Evolutionary conservation across 1,140 invertebrate genomes (phyloP).

Genomic region (Tetramorium alpestre): DNA sequence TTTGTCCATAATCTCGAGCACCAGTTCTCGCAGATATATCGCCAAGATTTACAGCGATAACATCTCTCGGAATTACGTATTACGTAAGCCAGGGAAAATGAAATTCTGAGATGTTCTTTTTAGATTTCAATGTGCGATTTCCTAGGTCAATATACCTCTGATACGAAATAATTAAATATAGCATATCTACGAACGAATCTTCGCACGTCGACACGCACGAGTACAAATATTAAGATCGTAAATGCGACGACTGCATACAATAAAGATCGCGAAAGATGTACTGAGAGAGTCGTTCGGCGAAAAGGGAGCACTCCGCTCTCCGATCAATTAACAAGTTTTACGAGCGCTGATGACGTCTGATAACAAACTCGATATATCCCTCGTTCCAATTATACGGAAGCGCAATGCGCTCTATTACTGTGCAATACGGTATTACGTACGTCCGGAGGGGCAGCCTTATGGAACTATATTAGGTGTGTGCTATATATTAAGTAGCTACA

Average conservation of each 20-base stretch:
- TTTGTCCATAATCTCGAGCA: neutral
- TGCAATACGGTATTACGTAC: slow-evolving; percentile 34
- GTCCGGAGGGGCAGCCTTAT: slow-evolving; percentile 36
- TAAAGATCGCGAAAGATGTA: slow-evolving; percentile 41
- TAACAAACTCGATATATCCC: neutral
- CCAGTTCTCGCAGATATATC: neutral
- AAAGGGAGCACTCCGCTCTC: slow-evolving; percentile 36
- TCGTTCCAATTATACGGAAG: slow-evolving; percentile 50
- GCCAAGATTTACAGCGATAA: neutral
- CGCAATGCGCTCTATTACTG: slow-evolving; percentile 12
- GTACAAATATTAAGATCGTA: slow-evolving; percentile 44
- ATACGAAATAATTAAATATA: slow-evolving; percentile 5
- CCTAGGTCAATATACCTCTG: neutral
- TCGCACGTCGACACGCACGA: slow-evolving; percentile 5
- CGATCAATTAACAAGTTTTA: slow-evolving; percentile 47
- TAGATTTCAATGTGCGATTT: neutral
- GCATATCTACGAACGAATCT: neutral
- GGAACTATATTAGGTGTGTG: slow-evolving; percentile 4
- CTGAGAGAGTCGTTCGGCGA: slow-evolving; percentile 14
- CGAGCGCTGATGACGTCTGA: slow-evolving; percentile 22
- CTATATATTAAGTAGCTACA: neutral
- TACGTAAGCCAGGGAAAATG: neutral
- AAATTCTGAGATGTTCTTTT: slow-evolving; percentile 7
- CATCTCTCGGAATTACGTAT: slow-evolving; percentile 4
- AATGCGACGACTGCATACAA: slow-evolving; percentile 35